A percentile compares a stretch with the other conserved stretches of the same genome.
These are phyloP conservation scores for Pteropus rufus DNA, from an alignment of 2,797 vertebrate genomes.

Conservation along the genomic window DNA sequence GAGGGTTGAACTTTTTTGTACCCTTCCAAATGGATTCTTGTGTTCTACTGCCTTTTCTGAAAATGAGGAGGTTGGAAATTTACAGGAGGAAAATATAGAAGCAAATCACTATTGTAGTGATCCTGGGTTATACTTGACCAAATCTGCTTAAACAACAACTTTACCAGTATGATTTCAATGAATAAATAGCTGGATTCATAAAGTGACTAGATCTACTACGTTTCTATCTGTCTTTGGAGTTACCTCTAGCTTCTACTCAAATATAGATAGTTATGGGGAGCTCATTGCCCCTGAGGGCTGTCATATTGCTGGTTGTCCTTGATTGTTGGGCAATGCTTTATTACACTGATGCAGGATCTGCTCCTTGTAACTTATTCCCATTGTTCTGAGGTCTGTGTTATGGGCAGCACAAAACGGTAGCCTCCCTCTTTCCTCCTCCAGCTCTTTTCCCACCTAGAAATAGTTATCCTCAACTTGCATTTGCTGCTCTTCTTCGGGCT, in stretches of 20 bases:
- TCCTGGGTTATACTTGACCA: neutral
- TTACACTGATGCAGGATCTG: neutral
- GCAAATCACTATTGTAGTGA: neutral
- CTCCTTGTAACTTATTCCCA: neutral
- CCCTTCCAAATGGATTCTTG: neutral
- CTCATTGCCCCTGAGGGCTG: neutral
- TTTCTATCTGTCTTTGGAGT: neutral
- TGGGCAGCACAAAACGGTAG: neutral
- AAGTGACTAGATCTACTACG: neutral
- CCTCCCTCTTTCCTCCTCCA: neutral
- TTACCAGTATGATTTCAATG: neutral
- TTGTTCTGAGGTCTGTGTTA: neutral
- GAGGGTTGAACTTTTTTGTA: neutral
- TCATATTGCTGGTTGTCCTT: neutral
- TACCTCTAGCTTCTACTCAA: neutral
- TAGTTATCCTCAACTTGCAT: neutral
- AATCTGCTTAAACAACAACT: neutral
- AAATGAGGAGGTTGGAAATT: neutral
- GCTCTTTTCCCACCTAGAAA: neutral
- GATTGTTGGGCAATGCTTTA: neutral
- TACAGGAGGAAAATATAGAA: conserved; percentile 3
- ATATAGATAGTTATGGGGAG: neutral
- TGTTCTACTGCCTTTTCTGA: neutral
- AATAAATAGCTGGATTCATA: neutral
- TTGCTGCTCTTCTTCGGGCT: neutral